Conservation (phyloP, 2,888 invertebrate species). For the Dryadula phaetusa region DNA sequence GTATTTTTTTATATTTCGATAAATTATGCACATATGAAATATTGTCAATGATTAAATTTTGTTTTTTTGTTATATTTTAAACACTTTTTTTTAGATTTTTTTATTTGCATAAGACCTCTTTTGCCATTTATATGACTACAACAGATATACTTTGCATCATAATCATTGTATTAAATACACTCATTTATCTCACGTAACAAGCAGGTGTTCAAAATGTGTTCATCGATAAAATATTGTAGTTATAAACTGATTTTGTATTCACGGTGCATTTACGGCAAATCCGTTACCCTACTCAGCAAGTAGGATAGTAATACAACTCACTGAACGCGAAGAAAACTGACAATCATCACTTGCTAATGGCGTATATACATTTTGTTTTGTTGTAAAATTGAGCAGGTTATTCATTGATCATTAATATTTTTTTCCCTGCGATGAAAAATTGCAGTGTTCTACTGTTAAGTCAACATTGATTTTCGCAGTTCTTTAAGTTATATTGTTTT, state of each 20-base stretch:
- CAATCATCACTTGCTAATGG: conserved; percentile 47
- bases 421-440: not conserved
- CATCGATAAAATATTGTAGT: conserved; percentile 12
- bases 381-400: not conserved
- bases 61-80: no score
- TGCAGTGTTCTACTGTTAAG: no score
- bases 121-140: not conserved
- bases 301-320: conserved; percentile 67
- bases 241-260: conserved; percentile 58
- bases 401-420: not conserved
- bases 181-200: conserved; percentile 18
- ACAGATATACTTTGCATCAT: not conserved
- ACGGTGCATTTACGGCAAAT: conserved; percentile 56
- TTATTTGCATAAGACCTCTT: not conserved
- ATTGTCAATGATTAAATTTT: not conserved
- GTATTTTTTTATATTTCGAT: not conserved
- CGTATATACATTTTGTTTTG: not conserved
- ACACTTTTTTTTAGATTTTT: not conserved
- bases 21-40: not conserved
- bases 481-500: no score
- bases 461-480: no score
- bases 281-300: conserved; percentile 70
- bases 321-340: conserved; percentile 50
- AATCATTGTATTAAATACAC: not conserved
- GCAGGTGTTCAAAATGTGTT: conserved; percentile 23